Evolutionary conservation across 2,797 vertebrate genomes (phyloP).

Genomic region (Pseudomugil tenellus): DNA sequence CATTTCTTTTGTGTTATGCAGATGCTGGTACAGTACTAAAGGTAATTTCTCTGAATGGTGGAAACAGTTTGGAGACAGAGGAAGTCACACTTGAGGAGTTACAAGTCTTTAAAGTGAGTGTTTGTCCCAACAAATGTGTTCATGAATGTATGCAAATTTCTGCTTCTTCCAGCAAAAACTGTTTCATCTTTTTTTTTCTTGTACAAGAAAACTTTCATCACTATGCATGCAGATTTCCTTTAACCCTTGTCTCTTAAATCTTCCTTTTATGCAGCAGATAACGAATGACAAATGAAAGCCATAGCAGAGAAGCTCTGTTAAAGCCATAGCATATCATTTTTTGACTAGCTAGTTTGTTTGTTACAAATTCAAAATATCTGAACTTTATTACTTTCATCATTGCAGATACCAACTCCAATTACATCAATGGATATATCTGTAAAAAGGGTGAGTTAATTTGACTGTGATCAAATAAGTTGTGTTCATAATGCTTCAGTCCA

Average conservation of each 20-base stretch:
- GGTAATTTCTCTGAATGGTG: slow-evolving; percentile 84
- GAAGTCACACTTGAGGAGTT: slow-evolving; percentile 92
- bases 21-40: slow-evolving; percentile 91
- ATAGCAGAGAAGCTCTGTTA: background rate
- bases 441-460: slow-evolving; percentile 86
- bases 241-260: slow-evolving; percentile 1
- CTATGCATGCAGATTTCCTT: background rate
- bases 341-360: background rate
- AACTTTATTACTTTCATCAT: slow-evolving; percentile 5
- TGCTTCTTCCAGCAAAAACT: background rate
- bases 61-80: slow-evolving; percentile 79
- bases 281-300: background rate
- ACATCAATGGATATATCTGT: slow-evolving; percentile 94
- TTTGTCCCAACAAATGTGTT: background rate
- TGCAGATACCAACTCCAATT: slow-evolving; percentile 88
- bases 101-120: slow-evolving; percentile 92
- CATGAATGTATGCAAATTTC: background rate
- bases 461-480: background rate
- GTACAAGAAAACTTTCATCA: background rate
- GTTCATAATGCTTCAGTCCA: slow-evolving; percentile 29
- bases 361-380: background rate
- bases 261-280: background rate
- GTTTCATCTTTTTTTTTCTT: background rate
- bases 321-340: background rate
- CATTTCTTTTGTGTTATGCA: slow-evolving; percentile 57